Conservation (phyloP, 2,113 vertebrate genomes). For the Calypte anna region DNA sequence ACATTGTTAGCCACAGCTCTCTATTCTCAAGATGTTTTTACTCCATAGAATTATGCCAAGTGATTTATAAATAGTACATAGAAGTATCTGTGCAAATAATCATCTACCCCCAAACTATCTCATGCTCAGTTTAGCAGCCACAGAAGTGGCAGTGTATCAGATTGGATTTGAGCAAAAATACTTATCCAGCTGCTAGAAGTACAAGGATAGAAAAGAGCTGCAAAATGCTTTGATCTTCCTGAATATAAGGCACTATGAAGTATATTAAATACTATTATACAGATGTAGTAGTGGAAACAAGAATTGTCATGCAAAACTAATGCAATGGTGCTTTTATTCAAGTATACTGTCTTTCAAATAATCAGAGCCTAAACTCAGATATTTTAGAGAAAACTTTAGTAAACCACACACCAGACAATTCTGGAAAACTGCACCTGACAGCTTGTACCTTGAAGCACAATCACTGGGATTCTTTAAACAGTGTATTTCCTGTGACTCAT, state of each 20-base stretch:
- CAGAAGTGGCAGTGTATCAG: neutral
- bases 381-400: neutral
- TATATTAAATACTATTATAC: constrained; percentile 1
- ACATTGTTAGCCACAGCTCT: neutral
- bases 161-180: constrained; percentile 26
- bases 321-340: neutral
- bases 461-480: neutral
- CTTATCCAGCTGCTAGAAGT: neutral
- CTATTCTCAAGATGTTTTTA: neutral
- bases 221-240: constrained; percentile 19
- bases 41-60: constrained; percentile 18
- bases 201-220: constrained; percentile 20
- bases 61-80: constrained; percentile 1
- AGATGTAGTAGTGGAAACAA: neutral
- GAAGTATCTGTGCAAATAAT: constrained; percentile 21
- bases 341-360: neutral
- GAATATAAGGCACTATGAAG: neutral
- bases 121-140: neutral
- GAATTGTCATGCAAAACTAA: neutral
- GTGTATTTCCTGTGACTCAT: neutral
- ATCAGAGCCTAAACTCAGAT: neutral
- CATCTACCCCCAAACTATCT: neutral
- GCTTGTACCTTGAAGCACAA: neutral
- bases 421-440: neutral
- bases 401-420: neutral